Evolutionary conservation across 1,140 invertebrate genomes (phyloP).

Genomic region (Vanessa atalanta): DNA sequence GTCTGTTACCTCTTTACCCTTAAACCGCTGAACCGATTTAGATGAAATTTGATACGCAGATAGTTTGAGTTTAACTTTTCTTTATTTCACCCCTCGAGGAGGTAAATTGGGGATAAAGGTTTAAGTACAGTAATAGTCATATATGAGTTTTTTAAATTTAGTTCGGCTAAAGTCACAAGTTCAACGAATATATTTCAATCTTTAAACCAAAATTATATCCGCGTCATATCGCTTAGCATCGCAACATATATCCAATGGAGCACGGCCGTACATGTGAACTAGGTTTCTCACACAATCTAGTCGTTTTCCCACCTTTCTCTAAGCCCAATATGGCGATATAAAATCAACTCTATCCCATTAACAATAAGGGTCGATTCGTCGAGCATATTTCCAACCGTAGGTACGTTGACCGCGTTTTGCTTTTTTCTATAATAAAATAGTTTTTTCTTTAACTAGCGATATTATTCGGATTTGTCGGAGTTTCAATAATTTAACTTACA

Average conservation of each 20-base stretch:
- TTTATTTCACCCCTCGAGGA: too few relatives aligned
- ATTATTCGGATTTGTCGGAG: neutral
- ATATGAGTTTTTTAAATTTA: too few relatives aligned
- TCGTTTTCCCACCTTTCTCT: constrained; percentile 48
- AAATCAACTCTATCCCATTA: neutral
- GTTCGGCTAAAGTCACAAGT: too few relatives aligned
- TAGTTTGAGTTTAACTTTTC: too few relatives aligned
- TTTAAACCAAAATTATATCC: neutral
- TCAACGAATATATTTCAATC: too few relatives aligned
- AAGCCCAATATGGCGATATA: neutral
- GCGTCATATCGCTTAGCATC: neutral
- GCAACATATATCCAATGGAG: neutral
- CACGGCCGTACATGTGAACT: constrained; percentile 27
- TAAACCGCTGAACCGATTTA: too few relatives aligned
- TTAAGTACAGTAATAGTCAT: too few relatives aligned
- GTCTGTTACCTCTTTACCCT: too few relatives aligned
- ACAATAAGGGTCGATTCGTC: neutral
- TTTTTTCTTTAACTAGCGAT: neutral
- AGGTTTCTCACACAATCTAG: constrained; percentile 38
- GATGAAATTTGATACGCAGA: too few relatives aligned
- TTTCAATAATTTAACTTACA: neutral
- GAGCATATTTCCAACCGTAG: too few relatives aligned
- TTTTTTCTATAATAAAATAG: neutral
- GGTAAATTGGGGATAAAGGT: too few relatives aligned
- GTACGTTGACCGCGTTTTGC: constrained; percentile 12